Conservation (phyloP, 2,888 invertebrate genomes). For the Gandaritis pyraliata region DNA sequence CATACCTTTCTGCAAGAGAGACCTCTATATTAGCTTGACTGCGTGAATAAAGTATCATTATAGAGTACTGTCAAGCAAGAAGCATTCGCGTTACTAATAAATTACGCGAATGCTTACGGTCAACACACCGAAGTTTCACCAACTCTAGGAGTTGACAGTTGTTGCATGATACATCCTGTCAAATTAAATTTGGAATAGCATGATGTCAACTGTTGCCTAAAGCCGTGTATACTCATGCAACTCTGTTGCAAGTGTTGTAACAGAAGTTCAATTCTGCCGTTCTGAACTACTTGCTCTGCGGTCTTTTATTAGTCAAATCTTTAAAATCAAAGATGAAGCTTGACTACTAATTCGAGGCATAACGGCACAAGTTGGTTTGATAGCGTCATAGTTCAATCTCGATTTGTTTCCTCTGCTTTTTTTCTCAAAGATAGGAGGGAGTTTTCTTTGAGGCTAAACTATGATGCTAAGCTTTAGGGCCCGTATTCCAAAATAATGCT, state of each 20-base stretch:
- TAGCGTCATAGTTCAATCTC: background rate
- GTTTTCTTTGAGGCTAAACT: background rate
- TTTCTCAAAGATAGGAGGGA: background rate
- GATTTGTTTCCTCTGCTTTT: background rate
- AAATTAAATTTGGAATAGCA: background rate
- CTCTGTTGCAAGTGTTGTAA: slow-evolving; percentile 1
- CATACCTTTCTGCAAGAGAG: too few species aligned
- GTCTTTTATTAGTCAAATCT: background rate
- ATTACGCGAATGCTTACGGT: too few species aligned
- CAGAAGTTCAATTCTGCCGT: background rate
- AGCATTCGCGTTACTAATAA: too few species aligned
- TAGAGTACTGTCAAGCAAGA: too few species aligned
- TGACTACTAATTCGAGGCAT: background rate
- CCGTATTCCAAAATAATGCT: background rate
- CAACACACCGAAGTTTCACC: background rate
- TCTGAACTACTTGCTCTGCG: background rate
- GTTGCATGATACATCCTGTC: background rate
- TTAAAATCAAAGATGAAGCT: slow-evolving; percentile 1
- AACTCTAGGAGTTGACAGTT: background rate
- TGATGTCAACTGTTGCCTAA: background rate
- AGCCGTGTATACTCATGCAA: background rate
- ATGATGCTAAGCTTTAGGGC: background rate
- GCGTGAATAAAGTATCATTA: too few species aligned
- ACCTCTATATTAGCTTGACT: too few species aligned
- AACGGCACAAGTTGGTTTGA: background rate